A percentile compares a stretch with the other conserved stretches of the same genome.
phyloP scores from a whole-genome alignment of 92 coral and sea anemone species.

The Pocillopora meandrina region DNA sequence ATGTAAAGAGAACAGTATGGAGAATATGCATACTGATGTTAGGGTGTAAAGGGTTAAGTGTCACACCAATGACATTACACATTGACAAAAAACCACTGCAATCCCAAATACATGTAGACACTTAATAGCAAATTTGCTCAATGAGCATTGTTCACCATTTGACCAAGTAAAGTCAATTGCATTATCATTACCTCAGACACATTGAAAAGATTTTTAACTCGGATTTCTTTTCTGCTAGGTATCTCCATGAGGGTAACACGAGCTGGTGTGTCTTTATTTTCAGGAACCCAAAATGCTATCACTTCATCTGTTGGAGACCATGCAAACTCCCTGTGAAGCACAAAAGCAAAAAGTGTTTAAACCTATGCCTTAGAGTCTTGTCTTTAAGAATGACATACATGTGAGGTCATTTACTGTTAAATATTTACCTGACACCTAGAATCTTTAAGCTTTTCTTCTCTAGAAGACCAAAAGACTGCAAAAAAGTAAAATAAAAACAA shows the following conservation, averaged over 20 bases:
- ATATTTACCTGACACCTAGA: slow-evolving; percentile 82
- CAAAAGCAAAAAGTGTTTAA: neutral
- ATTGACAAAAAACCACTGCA: no score
- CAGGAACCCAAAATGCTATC: slow-evolving; percentile 99
- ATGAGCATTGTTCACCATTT: slow-evolving; percentile 55
- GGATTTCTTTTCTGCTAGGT: slow-evolving; percentile 84
- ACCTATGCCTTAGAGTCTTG: no score
- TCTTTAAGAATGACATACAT: no score
- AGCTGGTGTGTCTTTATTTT: slow-evolving; percentile 93
- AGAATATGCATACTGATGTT: no score
- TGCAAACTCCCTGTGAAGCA: slow-evolving; percentile 81
- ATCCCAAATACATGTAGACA: no score
- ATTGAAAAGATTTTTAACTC: slow-evolving; percentile 95
- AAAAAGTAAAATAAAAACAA: neutral
- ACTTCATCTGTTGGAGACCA: slow-evolving; percentile 94
- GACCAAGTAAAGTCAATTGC: neutral
- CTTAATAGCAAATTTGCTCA: slow-evolving; percentile 93
- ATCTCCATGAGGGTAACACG: slow-evolving; percentile 96
- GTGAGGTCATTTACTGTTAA: neutral
- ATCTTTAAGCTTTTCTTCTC: slow-evolving; percentile 95
- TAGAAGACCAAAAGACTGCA: slow-evolving; percentile 92
- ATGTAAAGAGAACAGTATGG: no score
- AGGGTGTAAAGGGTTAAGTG: no score
- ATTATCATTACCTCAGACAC: slow-evolving; percentile 83
- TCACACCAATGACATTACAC: no score